Conservation (phyloP, 2,113 vertebrate species). For the Malurus elegans region DNA sequence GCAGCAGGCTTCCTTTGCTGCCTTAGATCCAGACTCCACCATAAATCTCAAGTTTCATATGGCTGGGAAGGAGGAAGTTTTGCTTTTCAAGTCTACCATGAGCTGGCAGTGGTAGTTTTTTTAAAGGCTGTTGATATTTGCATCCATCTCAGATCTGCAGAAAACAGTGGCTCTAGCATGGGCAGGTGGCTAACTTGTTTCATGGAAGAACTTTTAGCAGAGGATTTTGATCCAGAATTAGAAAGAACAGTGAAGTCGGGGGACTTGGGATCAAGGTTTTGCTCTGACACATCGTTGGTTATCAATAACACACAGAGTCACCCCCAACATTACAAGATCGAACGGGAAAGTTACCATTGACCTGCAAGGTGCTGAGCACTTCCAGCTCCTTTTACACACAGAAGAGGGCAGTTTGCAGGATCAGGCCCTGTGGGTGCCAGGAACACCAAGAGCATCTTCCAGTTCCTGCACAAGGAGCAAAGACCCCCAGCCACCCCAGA, state of each 20-base stretch:
- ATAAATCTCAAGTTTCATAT: conserved; percentile 33
- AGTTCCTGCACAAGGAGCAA: background rate
- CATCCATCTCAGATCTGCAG: background rate
- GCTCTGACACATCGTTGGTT: background rate
- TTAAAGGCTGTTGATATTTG: background rate
- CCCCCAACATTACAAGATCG: background rate
- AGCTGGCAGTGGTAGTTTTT: background rate
- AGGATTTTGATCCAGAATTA: background rate
- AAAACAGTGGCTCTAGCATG: background rate
- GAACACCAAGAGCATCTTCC: background rate
- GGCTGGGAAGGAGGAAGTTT: background rate
- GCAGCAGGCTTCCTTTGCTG: background rate
- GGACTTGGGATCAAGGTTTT: background rate
- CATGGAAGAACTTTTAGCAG: background rate
- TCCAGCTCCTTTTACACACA: background rate
- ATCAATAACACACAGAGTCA: background rate
- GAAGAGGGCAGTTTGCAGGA: background rate
- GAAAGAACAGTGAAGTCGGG: background rate
- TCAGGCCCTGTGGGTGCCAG: background rate
- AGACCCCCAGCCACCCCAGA: background rate
- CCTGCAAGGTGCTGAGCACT: background rate
- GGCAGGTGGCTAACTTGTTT: background rate
- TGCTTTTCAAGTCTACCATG: background rate
- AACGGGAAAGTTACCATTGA: background rate
- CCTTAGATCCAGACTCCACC: background rate